Conservation (phyloP, 2,888 invertebrate genomes). For the Hypolimnas misippus region DNA sequence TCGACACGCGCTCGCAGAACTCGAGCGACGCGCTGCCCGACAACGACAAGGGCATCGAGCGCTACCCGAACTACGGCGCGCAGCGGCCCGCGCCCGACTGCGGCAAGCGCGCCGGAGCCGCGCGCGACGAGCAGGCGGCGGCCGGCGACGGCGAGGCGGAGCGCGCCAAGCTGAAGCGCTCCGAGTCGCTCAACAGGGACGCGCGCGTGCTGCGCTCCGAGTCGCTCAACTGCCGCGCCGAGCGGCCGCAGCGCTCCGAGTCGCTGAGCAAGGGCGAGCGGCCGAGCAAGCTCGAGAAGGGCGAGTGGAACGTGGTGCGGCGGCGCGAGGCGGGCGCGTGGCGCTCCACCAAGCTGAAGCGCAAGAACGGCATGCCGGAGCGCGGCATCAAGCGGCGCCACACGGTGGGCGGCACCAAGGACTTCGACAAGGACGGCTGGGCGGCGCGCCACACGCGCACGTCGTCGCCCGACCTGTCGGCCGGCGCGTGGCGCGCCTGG, state of each 20-base stretch:
- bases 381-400: constrained; percentile 94
- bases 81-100: constrained; percentile 51
- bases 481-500: constrained; percentile 57
- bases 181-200: constrained; percentile 80
- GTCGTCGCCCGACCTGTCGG: constrained; percentile 83
- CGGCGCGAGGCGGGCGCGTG: constrained; percentile 83
- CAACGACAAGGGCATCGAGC: constrained; percentile 64
- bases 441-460: constrained; percentile 85
- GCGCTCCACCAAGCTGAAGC: constrained; percentile 86
- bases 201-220: constrained; percentile 85
- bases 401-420: constrained; percentile 97
- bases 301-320: constrained; percentile 88
- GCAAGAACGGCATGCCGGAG: constrained; percentile 91
- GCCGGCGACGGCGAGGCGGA: constrained; percentile 48
- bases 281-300: constrained; percentile 87
- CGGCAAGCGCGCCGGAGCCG: constrained; percentile 53
- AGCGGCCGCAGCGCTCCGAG: constrained; percentile 58
- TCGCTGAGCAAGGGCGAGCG: constrained; percentile 62
- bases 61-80: constrained; percentile 45
- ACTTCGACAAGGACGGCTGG: constrained; percentile 87
- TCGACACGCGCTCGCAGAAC: constrained; percentile 88
- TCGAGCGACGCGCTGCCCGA: constrained; percentile 66
- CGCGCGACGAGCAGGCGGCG: constrained; percentile 50
- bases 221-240: constrained; percentile 82
- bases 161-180: constrained; percentile 75